Evolutionary conservation across 2,888 invertebrate genomes (phyloP), one percentile per base, ranked within the genome.

Genomic region (Plebejus anna): DNA sequence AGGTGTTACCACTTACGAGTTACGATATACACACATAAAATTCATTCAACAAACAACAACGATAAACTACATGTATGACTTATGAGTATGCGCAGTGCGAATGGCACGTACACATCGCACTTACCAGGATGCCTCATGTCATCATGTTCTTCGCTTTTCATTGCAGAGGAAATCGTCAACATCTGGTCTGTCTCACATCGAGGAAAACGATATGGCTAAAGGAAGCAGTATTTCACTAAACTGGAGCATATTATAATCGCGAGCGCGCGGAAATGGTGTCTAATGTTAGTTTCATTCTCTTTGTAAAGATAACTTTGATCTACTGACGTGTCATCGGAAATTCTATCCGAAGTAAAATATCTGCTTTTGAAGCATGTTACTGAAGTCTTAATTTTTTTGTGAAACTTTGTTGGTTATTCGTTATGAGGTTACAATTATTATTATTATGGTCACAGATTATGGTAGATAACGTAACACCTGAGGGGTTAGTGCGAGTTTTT

Each of bases 161-260:
- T 86, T 83, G 80, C 82, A 80, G 81, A 87, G 88, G 87, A 89
- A 89, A 88, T 87, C 81, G 85, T 83, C 82, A 84, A 84, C 90
- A 90, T 90, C 90, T 90, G 90, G 87, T 80, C 80, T 81, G 81
- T 81, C 82, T 81, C 81, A 82, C 81, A 80, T 84, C 84, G 80
- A 87, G 86, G 87, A 86, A 88, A 88, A 86, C 84, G 80, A 85
- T 88, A 89, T 87, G 86, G 83, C 84, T 84, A 85, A 85, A 82
- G 89, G 89, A 90, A 88, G 84, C 81, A 81, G 81, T 81, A 83
- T 84, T 84, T 82, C 84, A 82, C 86, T 82, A 84, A 87, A 82
- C 81, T 83, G 80, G 83, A 85, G 81, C 80, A 80, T 81, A 76
- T 71, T 76, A 76, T 59, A 71, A 71, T 36, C 16, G 57, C 51